Evolutionary conservation across 1,140 invertebrate genomes (phyloP), one percentile per base, ranked within the genome.

Genomic region (Zaprionus ghesquierei): DNA sequence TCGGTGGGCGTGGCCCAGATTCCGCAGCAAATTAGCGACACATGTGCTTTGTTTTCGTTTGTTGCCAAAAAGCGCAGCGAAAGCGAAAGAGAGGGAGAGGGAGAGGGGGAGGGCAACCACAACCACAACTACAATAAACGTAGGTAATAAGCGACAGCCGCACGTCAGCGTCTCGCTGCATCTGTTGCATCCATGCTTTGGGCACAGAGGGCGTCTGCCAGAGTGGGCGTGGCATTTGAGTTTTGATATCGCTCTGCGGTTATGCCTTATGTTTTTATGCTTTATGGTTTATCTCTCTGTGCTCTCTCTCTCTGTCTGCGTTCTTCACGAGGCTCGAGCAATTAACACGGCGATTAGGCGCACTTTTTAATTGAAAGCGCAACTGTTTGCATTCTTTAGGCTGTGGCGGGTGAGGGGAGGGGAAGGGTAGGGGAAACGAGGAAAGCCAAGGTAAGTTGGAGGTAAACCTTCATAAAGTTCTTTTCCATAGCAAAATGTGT

Each of bases 281-380:
- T 5, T 54, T 9, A 31, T 54, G 9, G 13, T 54, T 31, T 54
- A 5, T 25, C 18, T 25, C 8, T 49, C 9, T 18, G 3, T 49
- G n/a, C 22, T 23, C 15, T 22, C 44, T 3, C 18, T 22, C 18
- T 49, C 20, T 31, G 10, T 54, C 3, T 27, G 41, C 10, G 22
- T 10, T 22, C 18, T 49, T 46, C 44, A 2, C 44, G 1, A 2
- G 13, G 3, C 2, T 44, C 41, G 1, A 9, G 72, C 82, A 87
- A 87, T 87, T 87, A 87, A 89, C 82, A 87, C 72, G 79, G 72
- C 69, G 62, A 76, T 86, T 87, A 87, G 63, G 55, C 35, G 62
- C 12, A 53, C 31, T 33, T 23, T 41, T 55, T 77, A 89, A 87
- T 87, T 71, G 76, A 79, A 77, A 23, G 23, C 54, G 63, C 82